phyloP scores from a whole-genome alignment of 2,797 vertebrate species.

The Gouania willdenowi region DNA sequence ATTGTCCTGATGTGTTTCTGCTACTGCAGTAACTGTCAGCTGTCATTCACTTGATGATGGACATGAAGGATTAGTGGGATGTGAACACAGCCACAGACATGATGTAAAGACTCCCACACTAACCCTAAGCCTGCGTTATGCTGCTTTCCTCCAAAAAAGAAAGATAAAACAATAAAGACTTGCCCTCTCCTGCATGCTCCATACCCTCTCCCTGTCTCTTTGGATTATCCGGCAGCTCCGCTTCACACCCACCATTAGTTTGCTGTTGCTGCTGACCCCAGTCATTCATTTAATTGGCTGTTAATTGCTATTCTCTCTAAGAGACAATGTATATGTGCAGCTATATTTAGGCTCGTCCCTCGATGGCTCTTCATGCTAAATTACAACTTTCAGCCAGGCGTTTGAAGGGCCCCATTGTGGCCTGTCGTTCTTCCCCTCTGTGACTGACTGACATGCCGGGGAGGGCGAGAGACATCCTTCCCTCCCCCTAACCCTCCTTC shows the following conservation, averaged over 20 bases:
- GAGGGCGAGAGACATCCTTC: conserved; percentile 34
- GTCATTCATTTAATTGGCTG: conserved; percentile 79
- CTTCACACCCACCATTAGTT: conserved; percentile 69
- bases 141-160: conserved; percentile 55
- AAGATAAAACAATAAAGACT: conserved; percentile 42
- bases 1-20: conserved; percentile 53
- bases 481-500: conserved; percentile 32
- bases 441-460: conserved; percentile 72
- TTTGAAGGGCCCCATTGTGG: conserved; percentile 78
- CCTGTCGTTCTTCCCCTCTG: conserved; percentile 74
- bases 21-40: conserved; percentile 49
- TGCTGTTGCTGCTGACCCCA: conserved; percentile 69
- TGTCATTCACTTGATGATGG: conserved; percentile 48
- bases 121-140: conserved; percentile 52
- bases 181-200: conserved; percentile 31
- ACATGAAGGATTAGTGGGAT: conserved; percentile 19
- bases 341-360: conserved; percentile 75
- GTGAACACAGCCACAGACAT: conserved; percentile 10
- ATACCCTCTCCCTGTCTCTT: conserved; percentile 55
- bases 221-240: conserved; percentile 57
- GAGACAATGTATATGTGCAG: conserved; percentile 70
- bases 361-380: conserved; percentile 76
- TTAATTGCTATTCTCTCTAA: conserved; percentile 78
- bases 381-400: conserved; percentile 75
- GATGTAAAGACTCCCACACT: conserved; percentile 1